A percentile compares a stretch with the other conserved stretches of the same genome.
Evolutionary conservation across 2,797 vertebrate genomes (phyloP).

Genomic region (Hemitrygon akajei): DNA sequence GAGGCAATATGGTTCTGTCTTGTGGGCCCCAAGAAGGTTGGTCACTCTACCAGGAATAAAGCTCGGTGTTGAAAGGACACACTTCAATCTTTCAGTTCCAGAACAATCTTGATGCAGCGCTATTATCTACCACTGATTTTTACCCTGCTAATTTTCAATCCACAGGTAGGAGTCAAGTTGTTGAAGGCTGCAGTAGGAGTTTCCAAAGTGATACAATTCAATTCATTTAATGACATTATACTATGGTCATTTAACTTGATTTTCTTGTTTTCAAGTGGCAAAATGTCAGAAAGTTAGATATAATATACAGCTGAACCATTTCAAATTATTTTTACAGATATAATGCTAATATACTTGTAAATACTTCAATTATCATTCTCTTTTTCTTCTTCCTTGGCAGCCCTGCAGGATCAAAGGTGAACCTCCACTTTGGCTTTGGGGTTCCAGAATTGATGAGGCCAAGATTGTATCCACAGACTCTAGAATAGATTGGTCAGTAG

Average conservation of each 20-base stretch:
- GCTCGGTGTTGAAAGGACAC: conserved; percentile 68
- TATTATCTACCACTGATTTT: conserved; percentile 58
- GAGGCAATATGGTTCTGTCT: conserved; percentile 39
- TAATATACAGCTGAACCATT: neutral
- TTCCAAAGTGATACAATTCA: conserved; percentile 51
- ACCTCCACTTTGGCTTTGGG: too few species aligned
- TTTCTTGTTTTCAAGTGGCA: conserved; percentile 12
- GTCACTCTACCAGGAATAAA: conserved; percentile 45
- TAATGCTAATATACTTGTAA: neutral
- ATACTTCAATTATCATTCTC: neutral
- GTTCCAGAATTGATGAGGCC: too few species aligned
- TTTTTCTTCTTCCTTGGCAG: neutral
- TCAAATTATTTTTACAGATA: neutral
- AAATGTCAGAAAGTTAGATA: neutral
- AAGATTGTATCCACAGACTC: too few species aligned
- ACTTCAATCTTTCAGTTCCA: conserved; percentile 74
- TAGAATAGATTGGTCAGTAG: too few species aligned
- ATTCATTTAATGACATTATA: conserved; percentile 57
- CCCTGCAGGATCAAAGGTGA: neutral
- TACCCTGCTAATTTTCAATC: conserved; percentile 57
- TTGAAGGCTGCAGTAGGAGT: conserved; percentile 51
- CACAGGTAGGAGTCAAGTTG: conserved; percentile 60
- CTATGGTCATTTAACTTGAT: conserved; percentile 38
- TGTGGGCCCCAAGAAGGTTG: conserved; percentile 43
- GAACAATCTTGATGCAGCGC: conserved; percentile 52